These are phyloP conservation scores for Vespertilio murinus DNA, from an alignment of 2,797 vertebrate species.

Conservation along the genomic window DNA sequence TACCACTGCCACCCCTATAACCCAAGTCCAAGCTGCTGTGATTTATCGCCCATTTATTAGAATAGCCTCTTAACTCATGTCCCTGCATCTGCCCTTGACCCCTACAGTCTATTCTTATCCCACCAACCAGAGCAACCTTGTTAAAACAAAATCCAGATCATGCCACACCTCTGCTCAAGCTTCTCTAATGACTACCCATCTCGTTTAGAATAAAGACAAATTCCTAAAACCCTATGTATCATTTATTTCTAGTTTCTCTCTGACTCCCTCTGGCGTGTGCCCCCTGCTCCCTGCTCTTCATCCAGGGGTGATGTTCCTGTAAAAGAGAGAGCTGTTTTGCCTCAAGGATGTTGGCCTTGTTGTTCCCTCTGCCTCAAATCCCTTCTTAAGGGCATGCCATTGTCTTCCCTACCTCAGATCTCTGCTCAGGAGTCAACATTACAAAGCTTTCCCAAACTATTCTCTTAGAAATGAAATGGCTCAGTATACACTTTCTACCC, in stretches of 20 bases:
- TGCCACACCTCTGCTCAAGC: not conserved
- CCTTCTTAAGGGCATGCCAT: not conserved
- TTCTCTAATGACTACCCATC: not conserved
- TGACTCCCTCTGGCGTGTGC: not conserved
- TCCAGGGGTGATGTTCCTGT: not conserved
- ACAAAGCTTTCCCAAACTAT: not conserved
- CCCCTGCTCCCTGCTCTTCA: not conserved
- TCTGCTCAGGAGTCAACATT: not conserved
- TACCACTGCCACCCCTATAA: not conserved
- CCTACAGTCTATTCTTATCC: not conserved
- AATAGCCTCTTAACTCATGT: not conserved
- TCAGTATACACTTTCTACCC: not conserved
- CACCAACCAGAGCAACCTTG: not conserved
- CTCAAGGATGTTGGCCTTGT: not conserved
- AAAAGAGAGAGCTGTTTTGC: not conserved
- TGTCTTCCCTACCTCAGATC: not conserved
- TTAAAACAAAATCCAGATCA: not conserved
- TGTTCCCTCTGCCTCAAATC: too few relatives aligned
- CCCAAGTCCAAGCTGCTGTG: not conserved
- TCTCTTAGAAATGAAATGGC: not conserved
- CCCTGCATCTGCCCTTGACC: not conserved
- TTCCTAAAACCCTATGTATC: rapidly evolving
- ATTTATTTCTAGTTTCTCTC: not conserved
- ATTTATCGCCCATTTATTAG: not conserved
- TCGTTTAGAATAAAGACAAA: not conserved